These are phyloP conservation scores for Sigmodon hispidus DNA, from an alignment of 2,113 vertebrate species.

Conservation along the genomic window DNA sequence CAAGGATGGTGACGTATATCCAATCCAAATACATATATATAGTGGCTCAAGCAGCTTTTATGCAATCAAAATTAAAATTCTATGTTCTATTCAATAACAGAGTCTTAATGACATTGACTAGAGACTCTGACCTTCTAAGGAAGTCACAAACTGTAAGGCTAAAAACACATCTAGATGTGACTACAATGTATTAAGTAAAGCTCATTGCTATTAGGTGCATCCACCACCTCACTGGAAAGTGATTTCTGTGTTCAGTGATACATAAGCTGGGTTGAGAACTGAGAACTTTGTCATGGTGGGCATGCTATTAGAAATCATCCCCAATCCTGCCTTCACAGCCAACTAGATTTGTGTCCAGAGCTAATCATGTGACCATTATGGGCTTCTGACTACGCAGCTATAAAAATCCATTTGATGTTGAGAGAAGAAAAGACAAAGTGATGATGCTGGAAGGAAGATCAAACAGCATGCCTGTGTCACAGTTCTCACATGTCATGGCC, in stretches of 20 bases:
- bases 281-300: not conserved
- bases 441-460: not conserved
- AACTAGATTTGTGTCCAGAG: not conserved
- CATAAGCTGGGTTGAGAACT: not conserved
- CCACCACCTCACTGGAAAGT: not conserved
- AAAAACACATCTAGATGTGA: not conserved
- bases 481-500: not conserved
- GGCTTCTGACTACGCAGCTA: not conserved
- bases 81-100: conserved; percentile 26
- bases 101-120: not conserved
- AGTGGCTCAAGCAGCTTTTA: not conserved
- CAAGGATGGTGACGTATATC: not conserved
- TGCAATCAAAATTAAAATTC: conserved; percentile 29
- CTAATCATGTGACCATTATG: not conserved
- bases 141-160: not conserved
- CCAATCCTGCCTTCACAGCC: not conserved
- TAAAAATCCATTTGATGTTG: not conserved
- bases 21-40: not conserved
- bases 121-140: conserved; percentile 19
- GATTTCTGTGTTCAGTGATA: not conserved
- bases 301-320: not conserved
- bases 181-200: not conserved
- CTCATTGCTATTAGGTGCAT: not conserved
- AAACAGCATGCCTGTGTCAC: not conserved
- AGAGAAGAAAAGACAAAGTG: not conserved